phyloP scores from a whole-genome alignment of 2,888 invertebrate species.

The Lysandra bellargus region DNA sequence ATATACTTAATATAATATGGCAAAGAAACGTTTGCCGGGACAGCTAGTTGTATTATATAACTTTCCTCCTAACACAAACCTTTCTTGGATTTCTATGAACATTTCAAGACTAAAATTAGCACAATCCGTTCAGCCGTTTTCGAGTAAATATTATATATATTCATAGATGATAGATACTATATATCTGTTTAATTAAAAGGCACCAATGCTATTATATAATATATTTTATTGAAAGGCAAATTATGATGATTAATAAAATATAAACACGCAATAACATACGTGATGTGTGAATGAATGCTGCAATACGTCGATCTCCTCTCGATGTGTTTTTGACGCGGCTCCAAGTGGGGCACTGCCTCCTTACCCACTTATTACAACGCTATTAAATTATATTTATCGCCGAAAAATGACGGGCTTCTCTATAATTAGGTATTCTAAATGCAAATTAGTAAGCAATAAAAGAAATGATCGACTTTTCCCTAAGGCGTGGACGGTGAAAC shows the following conservation, averaged over 20 bases:
- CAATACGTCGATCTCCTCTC: neutral
- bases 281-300: constrained; percentile 12
- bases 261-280: neutral
- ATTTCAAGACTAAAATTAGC: too few species aligned
- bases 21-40: too few species aligned
- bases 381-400: constrained; percentile 9
- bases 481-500: neutral
- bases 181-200: too few species aligned
- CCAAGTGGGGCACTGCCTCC: constrained; percentile 23
- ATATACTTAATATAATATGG: too few species aligned
- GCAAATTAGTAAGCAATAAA: neutral
- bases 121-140: too few species aligned
- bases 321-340: constrained; percentile 25
- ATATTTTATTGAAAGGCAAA: too few species aligned
- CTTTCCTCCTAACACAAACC: too few species aligned
- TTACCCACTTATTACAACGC: constrained; percentile 11
- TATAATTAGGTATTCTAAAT: neutral
- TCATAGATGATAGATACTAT: neutral
- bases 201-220: too few species aligned
- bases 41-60: too few species aligned
- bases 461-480: neutral
- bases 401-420: neutral
- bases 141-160: too few species aligned
- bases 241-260: neutral
- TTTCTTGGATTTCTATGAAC: too few species aligned